Evolutionary conservation across 2,113 vertebrate genomes (phyloP).

Genomic region (Plestiodon gilberti): DNA sequence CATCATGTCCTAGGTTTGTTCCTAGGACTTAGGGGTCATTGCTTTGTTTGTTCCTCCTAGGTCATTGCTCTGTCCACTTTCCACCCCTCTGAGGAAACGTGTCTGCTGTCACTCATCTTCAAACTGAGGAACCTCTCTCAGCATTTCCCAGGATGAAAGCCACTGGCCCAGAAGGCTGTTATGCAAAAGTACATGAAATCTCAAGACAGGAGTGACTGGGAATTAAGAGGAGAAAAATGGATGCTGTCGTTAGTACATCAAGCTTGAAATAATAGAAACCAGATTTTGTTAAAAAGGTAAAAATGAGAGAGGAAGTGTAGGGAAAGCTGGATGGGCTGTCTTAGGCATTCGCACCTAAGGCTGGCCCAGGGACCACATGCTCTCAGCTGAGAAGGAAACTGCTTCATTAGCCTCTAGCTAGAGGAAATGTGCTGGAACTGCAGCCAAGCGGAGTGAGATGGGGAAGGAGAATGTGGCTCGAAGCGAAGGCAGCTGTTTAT

Average conservation of each 20-base stretch:
- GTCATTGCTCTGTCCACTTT: not conserved
- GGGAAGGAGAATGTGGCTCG: conserved; percentile 17
- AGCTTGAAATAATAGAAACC: conserved; percentile 10
- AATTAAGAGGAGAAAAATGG: not conserved
- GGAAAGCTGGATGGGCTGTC: conserved; percentile 43
- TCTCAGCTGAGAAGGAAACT: conserved; percentile 59
- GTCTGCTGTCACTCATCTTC: conserved; percentile 47
- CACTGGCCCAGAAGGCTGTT: not conserved
- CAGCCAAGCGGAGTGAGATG: not conserved
- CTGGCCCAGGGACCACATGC: conserved; percentile 64
- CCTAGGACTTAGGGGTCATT: too few species aligned
- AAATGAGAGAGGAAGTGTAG: not conserved
- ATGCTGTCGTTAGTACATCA: not conserved
- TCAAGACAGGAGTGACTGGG: not conserved
- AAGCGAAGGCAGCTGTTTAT: conserved; percentile 29
- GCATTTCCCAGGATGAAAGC: not conserved
- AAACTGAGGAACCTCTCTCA: not conserved
- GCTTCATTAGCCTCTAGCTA: conserved; percentile 68
- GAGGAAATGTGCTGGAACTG: conserved; percentile 55
- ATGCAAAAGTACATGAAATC: not conserved
- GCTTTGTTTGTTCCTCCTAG: not conserved
- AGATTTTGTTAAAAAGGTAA: not conserved
- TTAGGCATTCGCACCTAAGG: conserved; percentile 65
- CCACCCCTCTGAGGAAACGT: conserved; percentile 44
- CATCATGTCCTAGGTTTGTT: too few species aligned